phyloP scores from a whole-genome alignment of 2,113 vertebrate genomes.

The Fulmarus glacialis region DNA sequence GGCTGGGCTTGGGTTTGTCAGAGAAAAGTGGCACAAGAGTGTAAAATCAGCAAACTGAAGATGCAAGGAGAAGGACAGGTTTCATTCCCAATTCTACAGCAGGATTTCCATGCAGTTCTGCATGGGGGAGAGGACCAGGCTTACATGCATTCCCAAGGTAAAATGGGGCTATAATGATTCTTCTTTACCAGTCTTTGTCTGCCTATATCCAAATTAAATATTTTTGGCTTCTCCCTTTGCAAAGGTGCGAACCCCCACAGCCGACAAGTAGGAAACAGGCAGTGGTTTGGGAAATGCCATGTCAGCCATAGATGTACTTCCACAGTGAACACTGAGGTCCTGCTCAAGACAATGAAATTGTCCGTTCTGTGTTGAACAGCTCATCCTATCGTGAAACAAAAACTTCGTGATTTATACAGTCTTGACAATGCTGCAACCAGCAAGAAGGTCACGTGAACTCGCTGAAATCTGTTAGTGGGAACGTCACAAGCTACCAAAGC shows the following conservation, averaged over 20 bases:
- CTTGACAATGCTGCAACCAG: not conserved
- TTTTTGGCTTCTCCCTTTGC: not conserved
- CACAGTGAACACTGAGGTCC: not conserved
- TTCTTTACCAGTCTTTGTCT: not conserved
- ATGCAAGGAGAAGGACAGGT: not conserved
- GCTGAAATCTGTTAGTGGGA: not conserved
- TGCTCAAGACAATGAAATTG: not conserved
- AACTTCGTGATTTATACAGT: not conserved
- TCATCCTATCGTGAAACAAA: accelerated
- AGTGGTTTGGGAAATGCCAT: not conserved
- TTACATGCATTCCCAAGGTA: not conserved
- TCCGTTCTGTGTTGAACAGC: not conserved
- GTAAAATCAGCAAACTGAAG: not conserved
- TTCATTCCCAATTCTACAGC: not conserved
- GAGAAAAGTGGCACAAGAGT: not conserved
- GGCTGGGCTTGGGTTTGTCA: not conserved
- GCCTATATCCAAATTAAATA: not conserved
- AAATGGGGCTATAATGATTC: not conserved
- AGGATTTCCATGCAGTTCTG: not conserved
- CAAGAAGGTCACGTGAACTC: not conserved
- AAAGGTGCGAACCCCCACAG: not conserved
- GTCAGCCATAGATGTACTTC: not conserved
- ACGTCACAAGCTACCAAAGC: not conserved
- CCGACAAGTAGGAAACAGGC: not conserved
- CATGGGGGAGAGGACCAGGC: accelerated